Evolutionary conservation across 2,797 vertebrate genomes (phyloP).

Genomic region (Syngnathus rostellatus): DNA sequence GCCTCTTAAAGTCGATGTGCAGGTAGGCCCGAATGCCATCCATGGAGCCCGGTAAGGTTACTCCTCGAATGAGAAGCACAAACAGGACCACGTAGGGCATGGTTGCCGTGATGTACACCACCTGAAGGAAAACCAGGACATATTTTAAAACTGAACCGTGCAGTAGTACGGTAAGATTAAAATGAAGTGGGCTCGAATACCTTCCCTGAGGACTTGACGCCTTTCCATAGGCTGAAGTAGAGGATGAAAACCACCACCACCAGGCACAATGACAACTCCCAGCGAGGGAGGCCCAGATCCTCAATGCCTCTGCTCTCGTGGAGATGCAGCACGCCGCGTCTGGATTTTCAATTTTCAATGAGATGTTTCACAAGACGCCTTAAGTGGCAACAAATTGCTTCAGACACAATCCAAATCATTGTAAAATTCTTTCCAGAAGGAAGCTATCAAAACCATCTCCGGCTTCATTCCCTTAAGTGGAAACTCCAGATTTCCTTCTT

Average conservation of each 20-base stretch:
- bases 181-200: conserved; percentile 54
- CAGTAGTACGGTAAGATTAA: background rate
- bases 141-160: background rate
- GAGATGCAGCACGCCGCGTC: conserved; percentile 85
- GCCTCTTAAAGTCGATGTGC: conserved; percentile 83
- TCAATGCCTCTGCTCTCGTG: conserved; percentile 86
- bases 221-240: conserved; percentile 98
- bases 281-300: conserved; percentile 85
- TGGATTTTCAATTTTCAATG: conserved; percentile 38
- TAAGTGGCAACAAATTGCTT: background rate
- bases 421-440: background rate
- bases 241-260: conserved; percentile 84
- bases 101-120: conserved; percentile 97
- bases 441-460: background rate
- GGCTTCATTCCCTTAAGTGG: background rate
- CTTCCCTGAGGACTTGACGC: conserved; percentile 98
- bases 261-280: conserved; percentile 85
- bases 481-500: background rate
- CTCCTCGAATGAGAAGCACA: conserved; percentile 87
- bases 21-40: conserved; percentile 90
- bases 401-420: background rate
- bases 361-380: background rate
- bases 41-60: conserved; percentile 88
- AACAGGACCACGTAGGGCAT: conserved; percentile 93
- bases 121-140: conserved; percentile 60